These are phyloP conservation scores for Odontomyia ornata DNA, from an alignment of 2,888 invertebrate species.

Conservation along the genomic window DNA sequence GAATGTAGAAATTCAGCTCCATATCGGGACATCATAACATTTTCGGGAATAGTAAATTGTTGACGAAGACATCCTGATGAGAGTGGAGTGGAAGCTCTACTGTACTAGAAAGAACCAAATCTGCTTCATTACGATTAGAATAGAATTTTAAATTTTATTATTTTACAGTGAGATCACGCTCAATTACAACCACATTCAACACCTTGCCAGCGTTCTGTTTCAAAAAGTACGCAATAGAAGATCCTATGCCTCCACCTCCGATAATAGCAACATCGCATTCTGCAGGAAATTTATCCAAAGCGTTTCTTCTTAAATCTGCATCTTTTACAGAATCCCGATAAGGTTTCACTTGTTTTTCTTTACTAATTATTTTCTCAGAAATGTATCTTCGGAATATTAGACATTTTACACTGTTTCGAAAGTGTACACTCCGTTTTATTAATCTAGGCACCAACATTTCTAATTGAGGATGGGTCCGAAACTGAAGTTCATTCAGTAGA, in stretches of 20 bases:
- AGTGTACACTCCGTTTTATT: too few relatives aligned
- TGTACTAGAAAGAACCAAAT: conserved; percentile 70
- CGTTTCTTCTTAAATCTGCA: too few relatives aligned
- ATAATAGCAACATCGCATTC: conserved; percentile 87
- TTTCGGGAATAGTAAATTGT: conserved; percentile 93
- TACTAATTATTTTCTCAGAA: neutral
- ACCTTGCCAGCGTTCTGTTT: conserved; percentile 78
- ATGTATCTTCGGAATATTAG: too few relatives aligned
- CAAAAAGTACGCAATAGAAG: conserved; percentile 90
- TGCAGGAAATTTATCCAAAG: conserved; percentile 65
- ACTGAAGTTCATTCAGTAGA: too few relatives aligned
- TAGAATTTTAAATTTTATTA: neutral
- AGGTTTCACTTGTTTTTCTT: neutral
- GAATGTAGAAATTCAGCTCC: conserved; percentile 89
- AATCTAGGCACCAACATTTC: too few relatives aligned
- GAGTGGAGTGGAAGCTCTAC: conserved; percentile 74
- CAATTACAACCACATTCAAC: conserved; percentile 83
- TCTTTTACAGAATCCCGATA: neutral
- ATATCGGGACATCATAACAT: conserved; percentile 88
- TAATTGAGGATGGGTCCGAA: too few relatives aligned
- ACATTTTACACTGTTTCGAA: too few relatives aligned
- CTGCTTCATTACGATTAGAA: conserved; percentile 40
- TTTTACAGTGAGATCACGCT: conserved; percentile 85
- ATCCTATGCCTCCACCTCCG: conserved; percentile 93
- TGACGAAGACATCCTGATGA: conserved; percentile 88